Evolutionary conservation across 2,113 vertebrate species (phyloP), one percentile per base, ranked within the genome.

Genomic region (Brachyistius frenatus): DNA sequence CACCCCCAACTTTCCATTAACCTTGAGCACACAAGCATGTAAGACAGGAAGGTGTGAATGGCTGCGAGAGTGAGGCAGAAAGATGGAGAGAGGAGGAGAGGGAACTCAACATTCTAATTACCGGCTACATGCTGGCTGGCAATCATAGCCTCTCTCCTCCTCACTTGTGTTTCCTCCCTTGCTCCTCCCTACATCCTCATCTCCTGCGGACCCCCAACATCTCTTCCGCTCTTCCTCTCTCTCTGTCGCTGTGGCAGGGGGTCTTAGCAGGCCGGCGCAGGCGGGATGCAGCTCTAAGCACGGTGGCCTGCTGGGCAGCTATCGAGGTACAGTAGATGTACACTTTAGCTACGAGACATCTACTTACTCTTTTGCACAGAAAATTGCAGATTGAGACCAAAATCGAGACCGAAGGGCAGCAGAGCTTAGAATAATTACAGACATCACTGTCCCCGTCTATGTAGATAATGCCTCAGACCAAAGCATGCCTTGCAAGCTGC

Each of bases 91-190:
- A 23, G 68, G 7, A 65, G 78, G 75, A 41, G 62, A 77, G 79
- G 8, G 70, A 90, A 81, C 81, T 80, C 85, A 82, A 82, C 81
- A 65, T 78, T 80, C 83, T 89, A 91, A 93, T 92, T 87, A 91
- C 87, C 5, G 83, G 79, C 89, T 80, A 67, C 91, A 92, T 37
- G 91, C 91, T 91, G 90, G 76, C 68, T 90, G 80, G 86, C 89
- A 93, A 93, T 93, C 90, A 91, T 79, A 83, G 80, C 76, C 76
- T 80, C 78, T 87, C 86, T 87, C 67, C 67, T 88, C 78, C 71
- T 88, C 60, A 36, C 71, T 85, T 70, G 60, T 69, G 54, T 73
- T 83, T 55, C 71, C 75, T 83, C 61, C 61, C 49, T 60, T 54
- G 41, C 79, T 81, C 74, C 77, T 79, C 71, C 76, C 76, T 75